phyloP scores from a whole-genome alignment of 1,140 invertebrate genomes.

The Achatina immaculata region DNA sequence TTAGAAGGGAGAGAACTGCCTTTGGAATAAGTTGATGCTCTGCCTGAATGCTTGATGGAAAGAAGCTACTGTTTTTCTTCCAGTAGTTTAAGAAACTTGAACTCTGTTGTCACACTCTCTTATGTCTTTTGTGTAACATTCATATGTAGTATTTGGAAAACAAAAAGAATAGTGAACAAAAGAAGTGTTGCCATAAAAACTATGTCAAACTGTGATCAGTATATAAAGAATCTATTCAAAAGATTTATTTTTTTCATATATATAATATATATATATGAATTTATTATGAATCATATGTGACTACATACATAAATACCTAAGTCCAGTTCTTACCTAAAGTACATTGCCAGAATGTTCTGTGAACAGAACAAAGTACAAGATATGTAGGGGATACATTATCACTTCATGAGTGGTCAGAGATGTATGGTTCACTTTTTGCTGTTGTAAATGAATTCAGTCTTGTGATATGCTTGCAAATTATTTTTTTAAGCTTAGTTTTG shows the following conservation, averaged over 20 bases:
- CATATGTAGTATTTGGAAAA: neutral
- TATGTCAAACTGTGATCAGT: neutral
- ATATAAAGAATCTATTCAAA: neutral
- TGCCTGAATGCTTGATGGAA: neutral
- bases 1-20: conserved; percentile 10
- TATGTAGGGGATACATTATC: too few species aligned
- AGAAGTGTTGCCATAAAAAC: neutral
- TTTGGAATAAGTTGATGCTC: conserved; percentile 1
- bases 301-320: too few species aligned
- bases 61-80: too few species aligned
- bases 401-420: conserved; percentile 5
- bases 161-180: neutral
- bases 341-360: neutral
- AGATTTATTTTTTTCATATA: neutral
- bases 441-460: neutral
- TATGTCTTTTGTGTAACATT: too few species aligned
- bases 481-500: too few species aligned
- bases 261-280: neutral
- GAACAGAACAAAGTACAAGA: conserved; percentile 1
- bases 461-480: conserved; percentile 2
- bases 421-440: neutral
- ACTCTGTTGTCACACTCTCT: too few species aligned
- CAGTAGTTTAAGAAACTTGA: too few species aligned
- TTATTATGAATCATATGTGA: neutral
- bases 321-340: too few species aligned